Evolutionary conservation across 2,797 vertebrate genomes (phyloP).

Genomic region (Anas bernieri): DNA sequence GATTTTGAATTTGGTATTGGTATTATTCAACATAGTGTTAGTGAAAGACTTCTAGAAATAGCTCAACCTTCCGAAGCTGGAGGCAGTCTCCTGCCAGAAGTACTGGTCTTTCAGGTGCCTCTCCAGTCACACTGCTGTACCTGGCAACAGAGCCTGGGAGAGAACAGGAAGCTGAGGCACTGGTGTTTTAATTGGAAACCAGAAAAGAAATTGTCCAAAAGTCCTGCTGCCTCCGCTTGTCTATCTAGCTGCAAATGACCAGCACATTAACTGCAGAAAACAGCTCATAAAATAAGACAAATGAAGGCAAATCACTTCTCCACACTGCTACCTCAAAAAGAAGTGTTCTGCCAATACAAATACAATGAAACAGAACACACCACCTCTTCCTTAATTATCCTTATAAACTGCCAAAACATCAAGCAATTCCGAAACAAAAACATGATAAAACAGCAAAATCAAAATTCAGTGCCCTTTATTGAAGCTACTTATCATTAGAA

Average conservation of each 20-base stretch:
- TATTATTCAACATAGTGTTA: fast-evolving
- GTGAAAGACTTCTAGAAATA: background rate
- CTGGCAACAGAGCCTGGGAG: background rate
- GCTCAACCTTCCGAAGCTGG: background rate
- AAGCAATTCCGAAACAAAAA: background rate
- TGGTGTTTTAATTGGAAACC: background rate
- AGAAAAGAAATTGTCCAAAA: background rate
- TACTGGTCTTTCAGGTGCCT: background rate
- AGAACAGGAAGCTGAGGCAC: background rate
- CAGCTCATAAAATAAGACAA: background rate
- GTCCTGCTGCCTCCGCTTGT: too few species aligned
- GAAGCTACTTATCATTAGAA: background rate
- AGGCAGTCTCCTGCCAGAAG: background rate
- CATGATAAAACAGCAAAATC: background rate
- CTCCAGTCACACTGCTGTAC: background rate
- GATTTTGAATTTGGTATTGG: background rate
- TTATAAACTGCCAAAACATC: background rate
- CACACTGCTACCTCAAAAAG: background rate
- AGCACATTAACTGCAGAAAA: background rate
- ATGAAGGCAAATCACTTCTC: background rate
- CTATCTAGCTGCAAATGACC: background rate
- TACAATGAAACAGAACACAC: background rate
- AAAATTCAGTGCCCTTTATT: fast-evolving
- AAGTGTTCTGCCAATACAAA: background rate
- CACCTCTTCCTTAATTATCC: background rate